Evolutionary conservation across 2,888 invertebrate genomes (phyloP).

Genomic region (Hypomecis punctinalis): DNA sequence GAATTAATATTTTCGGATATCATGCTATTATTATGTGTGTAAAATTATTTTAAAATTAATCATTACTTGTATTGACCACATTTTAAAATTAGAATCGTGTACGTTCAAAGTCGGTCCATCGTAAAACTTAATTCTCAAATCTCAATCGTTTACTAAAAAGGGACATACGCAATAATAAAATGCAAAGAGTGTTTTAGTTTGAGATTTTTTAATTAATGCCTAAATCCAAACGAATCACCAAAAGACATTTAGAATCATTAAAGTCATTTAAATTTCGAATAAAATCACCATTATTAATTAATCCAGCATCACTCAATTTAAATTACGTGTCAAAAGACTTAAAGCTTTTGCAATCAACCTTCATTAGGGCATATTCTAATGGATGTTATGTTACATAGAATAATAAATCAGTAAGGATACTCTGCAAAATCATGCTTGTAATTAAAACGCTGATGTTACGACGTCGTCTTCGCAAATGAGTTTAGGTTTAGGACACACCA

Average conservation of each 20-base stretch:
- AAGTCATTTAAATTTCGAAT: slow-evolving; percentile 9
- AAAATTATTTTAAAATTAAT: no score
- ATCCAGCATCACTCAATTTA: slow-evolving; percentile 20
- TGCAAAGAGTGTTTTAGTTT: not conserved
- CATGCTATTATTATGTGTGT: no score
- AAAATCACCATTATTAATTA: slow-evolving; percentile 15
- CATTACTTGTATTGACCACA: no score
- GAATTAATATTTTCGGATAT: no score
- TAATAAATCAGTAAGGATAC: slow-evolving; percentile 19
- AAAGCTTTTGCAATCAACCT: slow-evolving; percentile 27
- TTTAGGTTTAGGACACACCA: not conserved
- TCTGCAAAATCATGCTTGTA: slow-evolving; percentile 11
- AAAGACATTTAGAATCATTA: not conserved
- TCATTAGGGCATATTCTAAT: slow-evolving; percentile 30
- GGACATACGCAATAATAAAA: no score
- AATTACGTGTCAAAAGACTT: slow-evolving; percentile 23
- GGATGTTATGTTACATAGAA: slow-evolving; percentile 19
- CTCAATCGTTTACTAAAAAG: no score
- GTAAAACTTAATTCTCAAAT: no score
- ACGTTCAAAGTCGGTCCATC: no score
- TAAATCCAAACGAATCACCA: not conserved
- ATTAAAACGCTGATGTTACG: slow-evolving; percentile 1
- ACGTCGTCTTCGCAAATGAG: slow-evolving; percentile 2
- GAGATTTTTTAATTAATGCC: not conserved
- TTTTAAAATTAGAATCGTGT: no score